phyloP scores from a whole-genome alignment of 2,888 invertebrate genomes.

The Protodeltote pygarga region DNA sequence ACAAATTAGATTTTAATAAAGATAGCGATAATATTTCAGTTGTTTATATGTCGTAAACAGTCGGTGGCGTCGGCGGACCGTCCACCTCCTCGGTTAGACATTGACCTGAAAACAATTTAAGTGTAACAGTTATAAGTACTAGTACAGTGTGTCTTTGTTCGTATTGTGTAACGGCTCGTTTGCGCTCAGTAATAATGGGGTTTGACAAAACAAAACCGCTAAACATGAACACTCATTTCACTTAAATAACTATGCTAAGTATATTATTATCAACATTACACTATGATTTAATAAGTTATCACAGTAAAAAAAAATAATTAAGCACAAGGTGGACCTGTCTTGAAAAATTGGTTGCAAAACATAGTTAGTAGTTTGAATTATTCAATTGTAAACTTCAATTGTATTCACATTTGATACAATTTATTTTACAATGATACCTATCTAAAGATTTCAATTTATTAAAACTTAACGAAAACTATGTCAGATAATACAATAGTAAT shows the following conservation, averaged over 20 bases:
- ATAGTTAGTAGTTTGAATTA: slow-evolving; percentile 4
- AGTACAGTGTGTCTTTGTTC: slow-evolving; percentile 40
- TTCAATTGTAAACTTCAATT: neutral
- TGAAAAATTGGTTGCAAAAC: slow-evolving; percentile 21
- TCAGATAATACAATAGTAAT: too few species aligned
- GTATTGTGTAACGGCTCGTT: slow-evolving; percentile 52
- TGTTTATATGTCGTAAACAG: slow-evolving; percentile 49
- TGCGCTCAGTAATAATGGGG: slow-evolving; percentile 45
- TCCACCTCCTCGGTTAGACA: slow-evolving; percentile 62
- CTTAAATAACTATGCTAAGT: slow-evolving; percentile 27
- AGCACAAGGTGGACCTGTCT: slow-evolving; percentile 36
- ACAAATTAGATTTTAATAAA: slow-evolving; percentile 41
- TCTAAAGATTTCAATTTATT: too few species aligned
- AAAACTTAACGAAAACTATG: too few species aligned
- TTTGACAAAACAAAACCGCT: slow-evolving; percentile 52
- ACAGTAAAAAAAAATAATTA: slow-evolving; percentile 30
- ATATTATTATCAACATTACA: slow-evolving; percentile 39
- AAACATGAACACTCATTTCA: slow-evolving; percentile 44
- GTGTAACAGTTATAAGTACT: slow-evolving; percentile 60
- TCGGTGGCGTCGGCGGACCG: slow-evolving; percentile 42
- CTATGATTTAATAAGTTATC: slow-evolving; percentile 30
- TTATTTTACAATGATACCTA: neutral
- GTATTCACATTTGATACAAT: neutral
- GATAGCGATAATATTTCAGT: slow-evolving; percentile 42
- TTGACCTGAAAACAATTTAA: slow-evolving; percentile 72